These are phyloP conservation scores for Hedya salicella DNA, from an alignment of 2,888 invertebrate genomes.

Conservation along the genomic window DNA sequence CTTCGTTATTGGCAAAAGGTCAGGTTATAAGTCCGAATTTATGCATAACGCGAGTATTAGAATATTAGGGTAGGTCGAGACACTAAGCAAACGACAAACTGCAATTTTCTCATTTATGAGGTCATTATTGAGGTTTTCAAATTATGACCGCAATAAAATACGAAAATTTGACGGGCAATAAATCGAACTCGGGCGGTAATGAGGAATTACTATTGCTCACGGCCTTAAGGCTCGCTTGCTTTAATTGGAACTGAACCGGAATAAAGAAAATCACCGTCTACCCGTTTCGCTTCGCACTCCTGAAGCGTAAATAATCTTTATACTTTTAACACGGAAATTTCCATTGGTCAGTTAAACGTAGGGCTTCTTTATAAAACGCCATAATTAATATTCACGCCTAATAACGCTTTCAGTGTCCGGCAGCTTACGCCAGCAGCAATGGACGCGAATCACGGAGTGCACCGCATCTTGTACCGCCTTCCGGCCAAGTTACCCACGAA, in stretches of 20 bases:
- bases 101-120: slow-evolving; percentile 42
- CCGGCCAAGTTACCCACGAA: no score
- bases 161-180: slow-evolving; percentile 73
- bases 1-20: slow-evolving; percentile 8
- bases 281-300: no score
- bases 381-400: no score
- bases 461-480: no score
- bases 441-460: no score
- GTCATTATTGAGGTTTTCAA: slow-evolving; percentile 46
- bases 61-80: slow-evolving; percentile 4
- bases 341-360: no score
- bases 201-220: slow-evolving; percentile 66
- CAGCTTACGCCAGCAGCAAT: no score
- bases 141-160: slow-evolving; percentile 58
- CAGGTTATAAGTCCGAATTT: slow-evolving; percentile 4
- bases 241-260: neutral
- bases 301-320: no score
- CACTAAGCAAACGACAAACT: slow-evolving; percentile 37
- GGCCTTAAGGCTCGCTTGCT: slow-evolving; percentile 48
- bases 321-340: no score
- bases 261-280: neutral
- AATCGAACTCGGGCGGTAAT: slow-evolving; percentile 68
- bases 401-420: no score
- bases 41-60: neutral
- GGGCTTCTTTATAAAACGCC: no score